Evolutionary conservation across 2,797 vertebrate genomes (phyloP).

Genomic region (Hyperoplus lanceolatus): DNA sequence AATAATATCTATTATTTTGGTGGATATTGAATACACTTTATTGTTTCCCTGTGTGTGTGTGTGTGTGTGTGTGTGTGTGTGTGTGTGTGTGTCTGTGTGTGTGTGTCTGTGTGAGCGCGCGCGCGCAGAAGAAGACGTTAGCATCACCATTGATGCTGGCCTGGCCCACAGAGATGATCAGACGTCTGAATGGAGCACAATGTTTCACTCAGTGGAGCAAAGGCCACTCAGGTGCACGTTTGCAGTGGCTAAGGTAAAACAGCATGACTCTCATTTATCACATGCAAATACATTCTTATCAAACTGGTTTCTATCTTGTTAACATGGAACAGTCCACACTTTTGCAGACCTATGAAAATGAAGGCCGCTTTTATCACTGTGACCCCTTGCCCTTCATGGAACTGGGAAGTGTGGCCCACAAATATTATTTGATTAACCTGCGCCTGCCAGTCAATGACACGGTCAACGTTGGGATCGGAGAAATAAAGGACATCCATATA

Average conservation of each 20-base stretch:
- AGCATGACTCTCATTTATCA: neutral
- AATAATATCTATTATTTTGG: neutral
- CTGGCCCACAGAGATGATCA: conserved; percentile 48
- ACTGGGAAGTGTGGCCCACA: conserved; percentile 89
- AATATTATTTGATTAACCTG: conserved; percentile 91
- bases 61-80: too few species aligned
- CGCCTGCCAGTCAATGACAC: conserved; percentile 89
- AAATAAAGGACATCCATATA: conserved; percentile 59
- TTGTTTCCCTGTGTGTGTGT: neutral
- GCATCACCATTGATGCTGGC: conserved; percentile 50
- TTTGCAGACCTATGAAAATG: conserved; percentile 54
- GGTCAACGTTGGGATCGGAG: conserved; percentile 88
- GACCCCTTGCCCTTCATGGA: conserved; percentile 87
- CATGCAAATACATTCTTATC: neutral
- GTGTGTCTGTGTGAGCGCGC: neutral
- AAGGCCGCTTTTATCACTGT: conserved; percentile 55
- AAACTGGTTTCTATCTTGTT: neutral
- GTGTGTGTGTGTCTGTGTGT: too few species aligned
- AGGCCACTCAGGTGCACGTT: conserved; percentile 46
- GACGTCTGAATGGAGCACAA: conserved; percentile 40
- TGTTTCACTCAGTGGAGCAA: conserved; percentile 48
- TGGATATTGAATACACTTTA: neutral
- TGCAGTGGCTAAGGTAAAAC: conserved; percentile 48
- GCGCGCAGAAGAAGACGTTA: conserved; percentile 42
- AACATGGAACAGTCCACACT: neutral